phyloP scores from a whole-genome alignment of 2,888 invertebrate species.

The Caenorhabditis afra region DNA sequence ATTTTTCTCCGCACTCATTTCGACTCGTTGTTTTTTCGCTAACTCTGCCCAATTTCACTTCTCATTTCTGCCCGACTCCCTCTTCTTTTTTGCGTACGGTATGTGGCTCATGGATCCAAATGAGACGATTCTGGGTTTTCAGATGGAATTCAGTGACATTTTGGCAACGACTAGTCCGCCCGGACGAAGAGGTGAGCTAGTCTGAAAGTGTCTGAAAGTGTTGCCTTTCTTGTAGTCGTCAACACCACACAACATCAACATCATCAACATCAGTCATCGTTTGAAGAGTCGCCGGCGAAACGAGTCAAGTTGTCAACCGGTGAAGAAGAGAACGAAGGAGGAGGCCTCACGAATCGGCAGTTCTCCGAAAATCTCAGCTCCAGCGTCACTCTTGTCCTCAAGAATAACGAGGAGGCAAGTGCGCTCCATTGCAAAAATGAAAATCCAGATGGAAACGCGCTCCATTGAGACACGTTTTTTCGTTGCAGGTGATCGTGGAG shows the following conservation, averaged over 20 bases:
- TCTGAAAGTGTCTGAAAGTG: background rate
- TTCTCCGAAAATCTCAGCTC: constrained; percentile 36
- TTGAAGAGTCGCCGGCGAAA: constrained; percentile 49
- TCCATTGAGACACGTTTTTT: background rate
- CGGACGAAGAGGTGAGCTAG: constrained; percentile 9
- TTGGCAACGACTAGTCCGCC: constrained; percentile 40
- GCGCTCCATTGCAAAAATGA: background rate
- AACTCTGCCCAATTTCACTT: constrained; percentile 27
- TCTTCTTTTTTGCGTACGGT: background rate
- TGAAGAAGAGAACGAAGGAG: too few relatives aligned
- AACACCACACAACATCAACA: constrained; percentile 1
- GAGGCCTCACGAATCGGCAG: background rate
- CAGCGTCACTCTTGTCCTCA: constrained; percentile 38
- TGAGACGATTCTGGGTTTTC: background rate
- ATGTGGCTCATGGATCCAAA: background rate
- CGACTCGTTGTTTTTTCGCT: constrained; percentile 33
- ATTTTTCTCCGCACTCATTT: constrained; percentile 36
- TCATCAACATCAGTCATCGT: constrained; percentile 29
- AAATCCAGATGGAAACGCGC: too few relatives aligned
- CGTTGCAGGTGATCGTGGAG: constrained; percentile 30
- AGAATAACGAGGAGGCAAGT: constrained; percentile 43
- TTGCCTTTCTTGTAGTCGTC: background rate
- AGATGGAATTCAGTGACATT: constrained; percentile 38
- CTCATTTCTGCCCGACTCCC: background rate
- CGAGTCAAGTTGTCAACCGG: constrained; percentile 21